phyloP scores from a whole-genome alignment of 2,113 vertebrate species.

The Elgaria multicarinata region DNA sequence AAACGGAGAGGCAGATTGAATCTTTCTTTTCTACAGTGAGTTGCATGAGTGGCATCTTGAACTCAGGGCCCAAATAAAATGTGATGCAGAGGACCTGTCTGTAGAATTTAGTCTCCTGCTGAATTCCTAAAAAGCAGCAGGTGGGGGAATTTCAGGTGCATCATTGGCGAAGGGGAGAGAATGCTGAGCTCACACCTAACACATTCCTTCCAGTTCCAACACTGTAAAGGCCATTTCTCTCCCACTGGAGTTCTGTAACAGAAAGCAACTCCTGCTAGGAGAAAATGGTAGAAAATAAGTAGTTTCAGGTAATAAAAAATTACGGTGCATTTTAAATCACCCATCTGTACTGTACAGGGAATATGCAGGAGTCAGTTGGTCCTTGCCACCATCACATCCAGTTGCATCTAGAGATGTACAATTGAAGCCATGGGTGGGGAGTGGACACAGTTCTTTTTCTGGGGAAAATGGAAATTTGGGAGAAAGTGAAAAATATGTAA shows the following conservation, averaged over 20 bases:
- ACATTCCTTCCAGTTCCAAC: no score
- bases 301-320: background rate
- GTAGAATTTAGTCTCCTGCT: background rate
- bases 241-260: background rate
- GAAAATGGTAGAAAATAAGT: background rate
- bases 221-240: background rate
- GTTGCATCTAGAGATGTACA: background rate
- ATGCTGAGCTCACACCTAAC: no score
- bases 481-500: no score
- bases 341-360: background rate
- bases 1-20: background rate
- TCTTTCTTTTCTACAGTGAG: background rate
- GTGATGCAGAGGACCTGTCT: background rate
- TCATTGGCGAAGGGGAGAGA: no score
- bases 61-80: background rate
- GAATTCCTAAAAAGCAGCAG: background rate
- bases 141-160: background rate
- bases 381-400: background rate
- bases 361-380: background rate
- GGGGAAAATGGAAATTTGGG: no score
- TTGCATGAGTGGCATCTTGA: background rate
- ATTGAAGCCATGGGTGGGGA: no score
- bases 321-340: background rate
- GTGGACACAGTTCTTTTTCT: no score
- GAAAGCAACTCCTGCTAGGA: background rate